Conservation (phyloP, 2,797 vertebrate species). For the Parauchenoglanis punctatus region DNA sequence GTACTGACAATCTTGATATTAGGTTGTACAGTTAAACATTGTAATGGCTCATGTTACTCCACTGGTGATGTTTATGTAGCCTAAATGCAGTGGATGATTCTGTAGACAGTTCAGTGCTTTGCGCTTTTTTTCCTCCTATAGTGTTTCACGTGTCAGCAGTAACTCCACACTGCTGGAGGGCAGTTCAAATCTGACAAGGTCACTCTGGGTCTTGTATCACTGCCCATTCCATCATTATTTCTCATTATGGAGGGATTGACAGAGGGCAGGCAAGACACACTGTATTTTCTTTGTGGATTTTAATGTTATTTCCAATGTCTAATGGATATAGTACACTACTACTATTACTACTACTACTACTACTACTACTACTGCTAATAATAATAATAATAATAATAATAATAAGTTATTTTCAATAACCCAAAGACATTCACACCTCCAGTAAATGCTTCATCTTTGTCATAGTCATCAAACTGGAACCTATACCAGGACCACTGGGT, state of each 20-base stretch:
- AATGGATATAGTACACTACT: not conserved
- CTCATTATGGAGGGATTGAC: not conserved
- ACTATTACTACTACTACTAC: not conserved
- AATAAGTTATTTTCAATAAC: not conserved
- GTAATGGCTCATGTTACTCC: not conserved
- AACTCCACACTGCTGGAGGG: constrained; percentile 21
- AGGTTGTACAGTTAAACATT: constrained; percentile 1
- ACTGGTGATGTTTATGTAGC: not conserved
- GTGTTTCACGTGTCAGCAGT: constrained; percentile 42
- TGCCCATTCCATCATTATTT: not conserved
- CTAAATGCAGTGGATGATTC: not conserved
- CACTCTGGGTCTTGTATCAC: constrained; percentile 22
- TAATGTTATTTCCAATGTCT: not conserved
- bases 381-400: not conserved
- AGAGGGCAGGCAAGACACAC: not conserved
- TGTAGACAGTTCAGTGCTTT: constrained; percentile 1
- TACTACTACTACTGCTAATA: not conserved
- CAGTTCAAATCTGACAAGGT: constrained; percentile 48
- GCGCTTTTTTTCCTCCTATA: constrained; percentile 16
- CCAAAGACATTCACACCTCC: not conserved
- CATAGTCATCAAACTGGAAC: not conserved
- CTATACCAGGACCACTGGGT: not conserved
- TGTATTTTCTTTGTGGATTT: not conserved
- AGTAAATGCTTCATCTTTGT: not conserved
- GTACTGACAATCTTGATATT: constrained; percentile 1